Evolutionary conservation across 2,797 vertebrate species (phyloP).

Genomic region (Peromyscus eremicus): DNA sequence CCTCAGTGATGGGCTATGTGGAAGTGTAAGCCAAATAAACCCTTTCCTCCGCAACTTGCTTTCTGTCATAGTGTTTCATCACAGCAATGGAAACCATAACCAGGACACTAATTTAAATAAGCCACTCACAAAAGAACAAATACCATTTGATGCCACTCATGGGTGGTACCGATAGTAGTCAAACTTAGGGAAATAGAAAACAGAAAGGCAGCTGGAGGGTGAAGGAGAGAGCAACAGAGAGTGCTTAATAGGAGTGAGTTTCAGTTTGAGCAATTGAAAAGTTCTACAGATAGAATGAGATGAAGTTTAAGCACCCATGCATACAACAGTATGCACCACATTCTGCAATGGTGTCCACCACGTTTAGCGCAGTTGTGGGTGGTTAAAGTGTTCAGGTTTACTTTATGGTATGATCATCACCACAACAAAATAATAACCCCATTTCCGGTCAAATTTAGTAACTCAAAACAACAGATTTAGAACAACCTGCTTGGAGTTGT

Average conservation of each 20-base stretch:
- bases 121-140: not conserved
- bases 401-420: not conserved
- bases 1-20: not conserved
- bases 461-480: not conserved
- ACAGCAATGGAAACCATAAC: not conserved
- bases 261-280: not conserved
- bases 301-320: too few relatives aligned
- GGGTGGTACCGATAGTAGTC: not conserved
- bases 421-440: not conserved
- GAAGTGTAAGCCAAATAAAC: not conserved
- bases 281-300: not conserved
- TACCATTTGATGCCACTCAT: not conserved
- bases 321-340: too few relatives aligned
- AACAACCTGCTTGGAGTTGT: not conserved
- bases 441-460: not conserved
- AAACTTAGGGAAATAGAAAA: not conserved
- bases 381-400: not conserved
- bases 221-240: accelerated
- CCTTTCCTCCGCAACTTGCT: not conserved
- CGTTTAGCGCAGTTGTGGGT: not conserved
- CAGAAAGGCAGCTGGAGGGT: not conserved
- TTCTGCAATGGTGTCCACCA: too few relatives aligned
- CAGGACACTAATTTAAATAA: not conserved
- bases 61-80: not conserved
- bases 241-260: not conserved